Evolutionary conservation across 2,888 invertebrate species (phyloP).

Genomic region (Drosophila peninsularis): DNA sequence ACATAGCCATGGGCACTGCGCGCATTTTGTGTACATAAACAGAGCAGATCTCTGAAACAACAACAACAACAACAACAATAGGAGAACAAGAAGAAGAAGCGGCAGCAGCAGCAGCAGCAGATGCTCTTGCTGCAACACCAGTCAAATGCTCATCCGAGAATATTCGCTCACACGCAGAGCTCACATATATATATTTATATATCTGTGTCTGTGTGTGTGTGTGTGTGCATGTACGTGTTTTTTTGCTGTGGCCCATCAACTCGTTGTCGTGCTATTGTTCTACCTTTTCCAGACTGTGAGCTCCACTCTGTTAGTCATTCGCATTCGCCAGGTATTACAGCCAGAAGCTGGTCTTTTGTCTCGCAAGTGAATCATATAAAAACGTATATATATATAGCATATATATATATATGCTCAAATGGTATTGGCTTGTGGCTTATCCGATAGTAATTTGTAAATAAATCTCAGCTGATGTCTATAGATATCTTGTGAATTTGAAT

Average conservation of each 20-base stretch:
- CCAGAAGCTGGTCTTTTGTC: constrained; percentile 11
- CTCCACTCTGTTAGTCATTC: constrained; percentile 1
- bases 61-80: constrained; percentile 36
- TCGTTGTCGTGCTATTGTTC: constrained; percentile 26
- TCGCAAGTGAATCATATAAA: constrained; percentile 4
- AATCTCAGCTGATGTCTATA: not conserved
- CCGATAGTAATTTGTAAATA: not conserved
- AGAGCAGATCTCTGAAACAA: constrained; percentile 60
- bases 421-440: not conserved
- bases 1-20: constrained; percentile 46
- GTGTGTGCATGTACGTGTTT: constrained; percentile 6
- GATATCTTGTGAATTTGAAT: no score
- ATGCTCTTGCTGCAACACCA: constrained; percentile 47
- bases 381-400: not conserved
- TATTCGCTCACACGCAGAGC: constrained; percentile 53
- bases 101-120: constrained; percentile 5
- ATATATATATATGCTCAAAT: not conserved
- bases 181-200: not conserved
- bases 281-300: constrained; percentile 9
- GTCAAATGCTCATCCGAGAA: constrained; percentile 72
- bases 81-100: constrained; percentile 22
- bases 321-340: constrained; percentile 7
- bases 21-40: constrained; percentile 71
- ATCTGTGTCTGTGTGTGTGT: constrained; percentile 2
- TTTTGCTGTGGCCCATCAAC: constrained; percentile 8